Evolutionary conservation across 2,888 invertebrate genomes (phyloP).

Genomic region (Drosophila cracens): DNA sequence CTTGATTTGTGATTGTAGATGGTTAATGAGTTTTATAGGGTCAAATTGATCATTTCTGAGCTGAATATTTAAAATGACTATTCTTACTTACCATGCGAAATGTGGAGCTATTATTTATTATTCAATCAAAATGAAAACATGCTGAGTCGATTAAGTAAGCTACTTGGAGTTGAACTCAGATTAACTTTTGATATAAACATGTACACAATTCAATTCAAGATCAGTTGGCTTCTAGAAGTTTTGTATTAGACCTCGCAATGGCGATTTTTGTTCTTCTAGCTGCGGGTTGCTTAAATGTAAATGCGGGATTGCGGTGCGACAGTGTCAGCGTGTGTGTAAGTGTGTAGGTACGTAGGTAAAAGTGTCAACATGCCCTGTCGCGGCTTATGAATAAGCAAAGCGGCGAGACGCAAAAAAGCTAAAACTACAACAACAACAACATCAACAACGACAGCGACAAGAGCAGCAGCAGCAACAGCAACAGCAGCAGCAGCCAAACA

Average conservation of each 20-base stretch:
- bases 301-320: constrained; percentile 11
- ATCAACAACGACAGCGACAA: constrained; percentile 2
- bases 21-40: neutral
- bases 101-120: too few species aligned
- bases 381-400: constrained; percentile 65
- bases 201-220: neutral
- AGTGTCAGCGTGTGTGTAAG: neutral
- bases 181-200: neutral
- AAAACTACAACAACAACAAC: neutral
- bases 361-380: constrained; percentile 60
- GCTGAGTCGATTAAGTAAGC: neutral
- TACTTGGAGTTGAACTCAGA: neutral
- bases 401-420: constrained; percentile 32
- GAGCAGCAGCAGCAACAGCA: constrained; percentile 2
- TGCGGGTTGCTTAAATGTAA: constrained; percentile 18
- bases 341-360: constrained; percentile 5
- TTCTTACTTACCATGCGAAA: too few species aligned
- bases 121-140: too few species aligned
- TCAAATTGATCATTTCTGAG: too few species aligned
- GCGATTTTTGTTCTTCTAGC: constrained; percentile 17
- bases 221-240: neutral
- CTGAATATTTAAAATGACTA: too few species aligned
- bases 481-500: constrained; percentile 4
- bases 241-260: neutral
- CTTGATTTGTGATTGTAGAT: neutral